phyloP scores from a whole-genome alignment of 2,113 vertebrate species.

The Rhadina sibilatrix region DNA sequence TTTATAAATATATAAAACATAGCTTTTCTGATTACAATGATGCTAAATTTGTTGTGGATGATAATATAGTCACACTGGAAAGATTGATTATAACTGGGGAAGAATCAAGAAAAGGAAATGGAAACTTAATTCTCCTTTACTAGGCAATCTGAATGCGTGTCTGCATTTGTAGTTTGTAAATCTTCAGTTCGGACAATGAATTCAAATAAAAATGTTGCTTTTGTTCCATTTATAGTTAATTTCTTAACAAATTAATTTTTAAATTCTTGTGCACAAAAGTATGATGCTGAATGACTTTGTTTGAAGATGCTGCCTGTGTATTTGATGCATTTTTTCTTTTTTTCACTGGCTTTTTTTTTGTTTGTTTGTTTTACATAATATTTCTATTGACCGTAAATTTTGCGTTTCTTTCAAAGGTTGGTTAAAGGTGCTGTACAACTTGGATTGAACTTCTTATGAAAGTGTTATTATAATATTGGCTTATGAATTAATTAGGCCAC shows the following conservation, averaged over 20 bases:
- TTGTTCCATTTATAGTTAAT: not conserved
- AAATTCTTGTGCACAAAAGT: not conserved
- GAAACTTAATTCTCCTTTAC: not conserved
- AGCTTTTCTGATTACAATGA: slow-evolving; percentile 67
- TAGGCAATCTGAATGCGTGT: not conserved
- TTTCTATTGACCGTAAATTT: not conserved
- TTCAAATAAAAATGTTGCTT: not conserved
- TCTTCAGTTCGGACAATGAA: not conserved
- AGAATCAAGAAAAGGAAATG: slow-evolving; percentile 53
- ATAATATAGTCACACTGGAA: slow-evolving; percentile 52
- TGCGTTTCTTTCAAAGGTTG: not conserved
- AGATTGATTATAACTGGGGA: not conserved
- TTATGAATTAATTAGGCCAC: not conserved
- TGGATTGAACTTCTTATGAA: not conserved
- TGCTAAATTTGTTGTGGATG: slow-evolving; percentile 69
- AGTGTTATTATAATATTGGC: not conserved
- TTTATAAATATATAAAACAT: slow-evolving; percentile 72
- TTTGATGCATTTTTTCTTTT: not conserved
- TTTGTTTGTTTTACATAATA: not conserved
- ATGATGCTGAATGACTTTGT: not conserved
- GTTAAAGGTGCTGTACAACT: not conserved
- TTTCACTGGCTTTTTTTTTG: not conserved
- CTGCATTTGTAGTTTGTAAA: not conserved
- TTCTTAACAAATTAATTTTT: not conserved
- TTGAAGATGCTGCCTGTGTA: not conserved